These are phyloP conservation scores for Serranus cabrilla DNA, from an alignment of 2,797 vertebrate species.

Conservation along the genomic window DNA sequence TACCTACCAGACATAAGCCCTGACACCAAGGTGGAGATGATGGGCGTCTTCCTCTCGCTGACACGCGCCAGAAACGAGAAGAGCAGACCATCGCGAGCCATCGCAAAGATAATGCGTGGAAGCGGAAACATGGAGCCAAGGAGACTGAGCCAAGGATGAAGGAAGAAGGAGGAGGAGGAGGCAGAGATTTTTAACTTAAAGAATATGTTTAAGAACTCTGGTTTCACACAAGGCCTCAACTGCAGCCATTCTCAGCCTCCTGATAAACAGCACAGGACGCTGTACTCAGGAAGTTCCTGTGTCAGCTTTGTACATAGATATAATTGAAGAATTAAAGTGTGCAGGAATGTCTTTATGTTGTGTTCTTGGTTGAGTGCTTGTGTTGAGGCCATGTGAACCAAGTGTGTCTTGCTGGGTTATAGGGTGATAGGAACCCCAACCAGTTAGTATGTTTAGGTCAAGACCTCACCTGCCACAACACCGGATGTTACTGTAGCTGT, in stretches of 20 bases:
- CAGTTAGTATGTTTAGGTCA: constrained; percentile 65
- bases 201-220: constrained; percentile 27
- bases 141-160: constrained; percentile 74
- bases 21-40: constrained; percentile 77
- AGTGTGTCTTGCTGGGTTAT: constrained; percentile 1
- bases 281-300: neutral
- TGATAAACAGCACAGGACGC: neutral
- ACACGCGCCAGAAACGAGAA: constrained; percentile 81
- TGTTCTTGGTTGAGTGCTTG: neutral
- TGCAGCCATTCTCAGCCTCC: constrained; percentile 15
- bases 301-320: neutral
- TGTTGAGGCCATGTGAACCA: constrained; percentile 49
- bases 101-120: constrained; percentile 84
- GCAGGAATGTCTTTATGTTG: too few species aligned
- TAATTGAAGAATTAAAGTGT: neutral
- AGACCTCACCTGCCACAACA: constrained; percentile 90
- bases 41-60: constrained; percentile 81
- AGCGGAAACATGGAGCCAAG: constrained; percentile 87
- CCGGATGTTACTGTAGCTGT: constrained; percentile 93
- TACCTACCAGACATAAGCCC: constrained; percentile 82
- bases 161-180: constrained; percentile 47
- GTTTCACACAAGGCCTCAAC: constrained; percentile 58
- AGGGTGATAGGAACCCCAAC: neutral
- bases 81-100: constrained; percentile 83
- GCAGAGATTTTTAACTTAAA: constrained; percentile 56